A percentile compares a stretch with the other conserved stretches of the same genome.
These are phyloP conservation scores for Leucoraja ocellata DNA, from an alignment of 2,797 vertebrate species.

Conservation along the genomic window DNA sequence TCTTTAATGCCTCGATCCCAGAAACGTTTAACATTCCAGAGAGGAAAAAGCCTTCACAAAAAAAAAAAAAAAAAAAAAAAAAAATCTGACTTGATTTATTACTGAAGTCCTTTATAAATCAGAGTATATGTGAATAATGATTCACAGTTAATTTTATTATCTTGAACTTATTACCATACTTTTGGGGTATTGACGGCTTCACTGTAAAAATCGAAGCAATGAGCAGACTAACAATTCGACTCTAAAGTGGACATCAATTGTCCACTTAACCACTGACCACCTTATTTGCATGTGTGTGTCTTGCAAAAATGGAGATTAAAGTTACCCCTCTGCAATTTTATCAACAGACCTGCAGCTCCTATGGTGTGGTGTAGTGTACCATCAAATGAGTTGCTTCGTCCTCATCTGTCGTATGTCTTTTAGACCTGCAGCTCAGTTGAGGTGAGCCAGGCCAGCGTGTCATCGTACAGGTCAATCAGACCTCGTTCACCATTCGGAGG, in stretches of 20 bases:
- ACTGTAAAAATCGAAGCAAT: slow-evolving; percentile 29
- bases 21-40: slow-evolving; percentile 13
- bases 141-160: slow-evolving; percentile 33
- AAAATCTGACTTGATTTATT: slow-evolving; percentile 28
- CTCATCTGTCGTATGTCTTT: no score
- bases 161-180: slow-evolving; percentile 24
- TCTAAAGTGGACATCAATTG: slow-evolving; percentile 32
- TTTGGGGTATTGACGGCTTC: neutral
- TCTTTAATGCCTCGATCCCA: neutral
- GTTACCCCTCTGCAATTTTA: neutral
- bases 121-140: neutral
- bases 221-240: slow-evolving; percentile 3
- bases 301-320: slow-evolving; percentile 27
- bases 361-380: neutral
- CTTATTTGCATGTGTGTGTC: slow-evolving; percentile 27
- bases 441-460: no score
- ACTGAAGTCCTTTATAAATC: neutral
- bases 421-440: no score
- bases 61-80: neutral
- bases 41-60: neutral
- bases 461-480: no score
- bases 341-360: slow-evolving; percentile 6
- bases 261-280: slow-evolving; percentile 20
- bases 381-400: neutral
- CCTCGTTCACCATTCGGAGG: no score